Percentiles rank a stretch among this genome's conserved stretches.
Conservation (phyloP, 2,113 vertebrate genomes). For the Talpa occidentalis region DNA sequence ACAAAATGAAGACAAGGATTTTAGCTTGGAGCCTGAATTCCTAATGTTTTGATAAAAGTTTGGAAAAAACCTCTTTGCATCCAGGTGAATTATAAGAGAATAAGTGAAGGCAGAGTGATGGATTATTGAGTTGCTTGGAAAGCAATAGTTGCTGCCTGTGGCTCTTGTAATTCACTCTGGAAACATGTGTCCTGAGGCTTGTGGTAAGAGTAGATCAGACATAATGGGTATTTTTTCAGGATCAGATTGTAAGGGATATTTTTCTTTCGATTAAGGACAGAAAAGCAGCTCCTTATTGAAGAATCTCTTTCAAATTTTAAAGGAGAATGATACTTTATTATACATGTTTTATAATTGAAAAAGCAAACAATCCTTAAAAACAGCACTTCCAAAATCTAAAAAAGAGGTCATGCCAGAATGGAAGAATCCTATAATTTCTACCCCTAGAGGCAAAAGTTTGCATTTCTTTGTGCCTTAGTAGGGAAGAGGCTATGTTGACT, state of each 20-base stretch:
- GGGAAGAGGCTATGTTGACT: not conserved
- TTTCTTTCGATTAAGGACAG: constrained; percentile 46
- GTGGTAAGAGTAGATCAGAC: not conserved
- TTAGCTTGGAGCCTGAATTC: constrained; percentile 20
- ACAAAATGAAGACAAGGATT: constrained; percentile 40
- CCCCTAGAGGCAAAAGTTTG: no score
- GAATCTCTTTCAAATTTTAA: not conserved
- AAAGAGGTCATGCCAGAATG: not conserved
- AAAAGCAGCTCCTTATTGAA: constrained; percentile 12
- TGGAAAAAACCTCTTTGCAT: constrained; percentile 24
- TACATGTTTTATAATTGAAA: constrained; percentile 33
- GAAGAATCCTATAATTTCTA: not conserved
- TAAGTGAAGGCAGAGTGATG: not conserved
- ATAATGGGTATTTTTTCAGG: constrained; percentile 40
- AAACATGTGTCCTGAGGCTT: constrained; percentile 52
- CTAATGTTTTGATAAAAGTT: constrained; percentile 31
- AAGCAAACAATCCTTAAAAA: not conserved
- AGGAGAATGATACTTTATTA: not conserved
- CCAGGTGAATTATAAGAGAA: not conserved
- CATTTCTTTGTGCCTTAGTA: not conserved
- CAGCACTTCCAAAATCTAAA: not conserved
- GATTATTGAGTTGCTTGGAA: constrained; percentile 47
- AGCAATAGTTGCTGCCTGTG: constrained; percentile 10
- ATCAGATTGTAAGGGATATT: not conserved
- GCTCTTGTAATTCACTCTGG: constrained; percentile 48